phyloP scores from a whole-genome alignment of 2,797 vertebrate genomes.

The Vipera ursinii region DNA sequence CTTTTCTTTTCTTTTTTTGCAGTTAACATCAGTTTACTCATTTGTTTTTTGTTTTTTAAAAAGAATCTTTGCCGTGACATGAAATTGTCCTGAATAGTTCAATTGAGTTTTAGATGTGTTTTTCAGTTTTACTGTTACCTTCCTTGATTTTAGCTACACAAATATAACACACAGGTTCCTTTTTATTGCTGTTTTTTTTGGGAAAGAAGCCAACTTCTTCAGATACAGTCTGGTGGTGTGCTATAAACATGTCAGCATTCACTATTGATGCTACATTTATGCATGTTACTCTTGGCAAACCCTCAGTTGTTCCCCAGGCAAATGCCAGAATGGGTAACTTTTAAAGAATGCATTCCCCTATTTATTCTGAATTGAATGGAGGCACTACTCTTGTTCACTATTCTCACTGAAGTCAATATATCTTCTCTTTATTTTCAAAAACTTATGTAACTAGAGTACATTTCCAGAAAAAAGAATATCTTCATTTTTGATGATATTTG shows the following conservation, averaged over 20 bases:
- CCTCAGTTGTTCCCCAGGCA: slow-evolving; percentile 41
- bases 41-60: background rate
- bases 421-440: slow-evolving; percentile 43
- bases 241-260: slow-evolving; percentile 61
- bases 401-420: slow-evolving; percentile 24
- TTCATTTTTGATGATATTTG: slow-evolving; percentile 48
- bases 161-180: slow-evolving; percentile 46
- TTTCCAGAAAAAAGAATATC: slow-evolving; percentile 16
- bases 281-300: slow-evolving; percentile 56
- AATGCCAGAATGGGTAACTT: slow-evolving; percentile 32
- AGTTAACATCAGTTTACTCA: background rate
- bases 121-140: slow-evolving; percentile 39
- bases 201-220: slow-evolving; percentile 51
- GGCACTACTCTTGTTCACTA: background rate
- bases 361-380: slow-evolving; percentile 31
- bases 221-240: slow-evolving; percentile 58
- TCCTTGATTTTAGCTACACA: slow-evolving; percentile 28
- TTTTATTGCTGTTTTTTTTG: slow-evolving; percentile 62
- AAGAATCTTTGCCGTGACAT: background rate
- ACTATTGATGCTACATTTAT: slow-evolving; percentile 59
- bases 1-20: background rate
- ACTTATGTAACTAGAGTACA: slow-evolving; percentile 30
- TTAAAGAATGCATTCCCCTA: slow-evolving; percentile 33
- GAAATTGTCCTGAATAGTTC: background rate
- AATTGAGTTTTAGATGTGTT: slow-evolving; percentile 15